phyloP scores from a whole-genome alignment of 2,113 vertebrate species.

The Carassius carassius region DNA sequence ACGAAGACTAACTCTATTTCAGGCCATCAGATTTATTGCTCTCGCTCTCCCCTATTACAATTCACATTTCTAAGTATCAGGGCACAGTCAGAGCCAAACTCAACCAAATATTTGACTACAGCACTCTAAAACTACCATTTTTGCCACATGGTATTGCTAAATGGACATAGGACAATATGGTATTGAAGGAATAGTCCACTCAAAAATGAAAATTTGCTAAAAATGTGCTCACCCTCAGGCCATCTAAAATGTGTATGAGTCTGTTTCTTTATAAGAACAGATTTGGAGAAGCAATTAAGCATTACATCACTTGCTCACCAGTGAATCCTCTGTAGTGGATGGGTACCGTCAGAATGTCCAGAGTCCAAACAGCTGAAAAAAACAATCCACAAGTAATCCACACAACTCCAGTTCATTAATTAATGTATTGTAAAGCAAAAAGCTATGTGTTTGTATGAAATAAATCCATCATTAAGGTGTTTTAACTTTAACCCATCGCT shows the following conservation, averaged over 20 bases:
- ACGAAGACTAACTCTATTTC: slow-evolving; percentile 35
- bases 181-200: neutral
- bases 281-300: neutral
- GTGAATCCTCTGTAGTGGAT: neutral
- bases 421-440: neutral
- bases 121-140: neutral
- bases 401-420: neutral
- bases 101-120: neutral
- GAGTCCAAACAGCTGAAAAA: neutral
- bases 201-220: too few species aligned
- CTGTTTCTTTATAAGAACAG: neutral
- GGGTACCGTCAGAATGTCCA: neutral
- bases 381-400: neutral
- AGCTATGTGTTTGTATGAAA: neutral
- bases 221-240: too few species aligned
- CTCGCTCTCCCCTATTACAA: neutral
- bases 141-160: neutral
- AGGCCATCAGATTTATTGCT: slow-evolving; percentile 34
- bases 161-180: neutral
- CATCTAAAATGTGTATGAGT: neutral
- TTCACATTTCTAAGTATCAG: slow-evolving; percentile 16
- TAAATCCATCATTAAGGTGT: neutral
- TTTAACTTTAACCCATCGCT: neutral
- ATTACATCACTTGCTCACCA: neutral
- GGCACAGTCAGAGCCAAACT: neutral